phyloP scores from a whole-genome alignment of 1,140 invertebrate genomes.

The Helicoverpa armigera region DNA sequence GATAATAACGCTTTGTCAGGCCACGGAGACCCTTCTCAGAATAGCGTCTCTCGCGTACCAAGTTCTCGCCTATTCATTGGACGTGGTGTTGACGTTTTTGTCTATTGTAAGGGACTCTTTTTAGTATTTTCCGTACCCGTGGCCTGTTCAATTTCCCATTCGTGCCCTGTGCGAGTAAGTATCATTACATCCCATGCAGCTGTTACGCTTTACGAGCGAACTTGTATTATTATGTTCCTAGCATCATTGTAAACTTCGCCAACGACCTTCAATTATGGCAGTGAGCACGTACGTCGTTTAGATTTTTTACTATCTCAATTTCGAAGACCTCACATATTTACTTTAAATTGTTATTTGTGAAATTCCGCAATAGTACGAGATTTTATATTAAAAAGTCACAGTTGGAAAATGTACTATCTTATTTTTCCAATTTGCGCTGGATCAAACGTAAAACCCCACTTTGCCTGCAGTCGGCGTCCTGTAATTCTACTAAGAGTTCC shows the following conservation, averaged over 20 bases:
- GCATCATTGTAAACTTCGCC: conserved; percentile 70
- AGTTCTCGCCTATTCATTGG: conserved; percentile 59
- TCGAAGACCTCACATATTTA: conserved; percentile 17
- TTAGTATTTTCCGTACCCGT: conserved; percentile 61
- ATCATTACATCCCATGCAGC: conserved; percentile 78
- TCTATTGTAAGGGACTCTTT: conserved; percentile 58
- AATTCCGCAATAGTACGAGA: conserved; percentile 13
- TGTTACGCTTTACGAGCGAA: conserved; percentile 80
- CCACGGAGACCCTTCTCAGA: conserved; percentile 58
- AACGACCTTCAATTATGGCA: conserved; percentile 58
- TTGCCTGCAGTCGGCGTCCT: conserved; percentile 49
- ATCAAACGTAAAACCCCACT: conserved; percentile 61
- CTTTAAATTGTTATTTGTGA: conserved; percentile 16
- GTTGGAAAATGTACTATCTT: conserved; percentile 48
- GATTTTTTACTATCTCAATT: conserved; percentile 50
- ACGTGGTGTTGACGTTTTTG: conserved; percentile 56
- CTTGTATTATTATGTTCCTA: conserved; percentile 79
- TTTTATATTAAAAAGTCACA: conserved; percentile 38
- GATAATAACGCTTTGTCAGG: conserved; percentile 60
- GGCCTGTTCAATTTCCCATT: conserved; percentile 70
- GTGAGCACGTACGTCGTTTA: conserved; percentile 53
- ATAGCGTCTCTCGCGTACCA: conserved; percentile 53
- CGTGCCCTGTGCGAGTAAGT: conserved; percentile 65
- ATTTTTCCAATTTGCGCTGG: conserved; percentile 64
- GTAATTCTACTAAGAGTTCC: conserved; percentile 43